Base-by-base conservation (phyloP, 2,888 invertebrate species). In the Drosophila mulleri region DNA sequence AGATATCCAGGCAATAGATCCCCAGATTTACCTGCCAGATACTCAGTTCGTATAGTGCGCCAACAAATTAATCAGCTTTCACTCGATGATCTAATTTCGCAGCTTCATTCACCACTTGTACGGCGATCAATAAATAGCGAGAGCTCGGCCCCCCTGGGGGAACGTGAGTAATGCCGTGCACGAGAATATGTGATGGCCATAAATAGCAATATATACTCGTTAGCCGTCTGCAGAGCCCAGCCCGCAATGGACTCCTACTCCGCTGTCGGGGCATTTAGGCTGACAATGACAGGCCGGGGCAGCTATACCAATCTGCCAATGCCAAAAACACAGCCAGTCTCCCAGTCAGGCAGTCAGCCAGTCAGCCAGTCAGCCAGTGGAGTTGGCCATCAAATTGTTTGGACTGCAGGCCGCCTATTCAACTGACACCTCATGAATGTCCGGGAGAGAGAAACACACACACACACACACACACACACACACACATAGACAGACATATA, bases 401-500 rank as follows among this genome's bases (percentile, higher is more conserved):
- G 80, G 67, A 66, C 77, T 64, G 75, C 41, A 54, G 60, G 41
- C 62, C 58, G 67, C 61, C 80, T 57, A 70, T 75, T 67, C 72
- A 71, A 74, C 73, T 81, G 89, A 89, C 86, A 86, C 85, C 88
- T 86, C 89, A 89, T 84, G 82, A 88, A 88, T 80, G 88, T 83
- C 78, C 76, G 58, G 52, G 59, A 62, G 57, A 48, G 69, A 61
- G 26, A 65, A n/a, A 45, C 42, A 57, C 39, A 57, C 18, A 47
- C 39, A 35, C 56, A 67, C 37, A 61, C 54, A 50, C 20, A 23
- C 41, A 64, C 35, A 59, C 32, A n/a, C n/a, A 65, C 20, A 48
- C 45, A 57, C 39, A 57, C 20, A 47, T 26, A 26, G 26, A 26
- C 3, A 26, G 26, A 26, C 35, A 23, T 53, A 67, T 35, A 61